Conservation (phyloP, 2,888 invertebrate genomes). For the Holacanthella duospinosa region DNA sequence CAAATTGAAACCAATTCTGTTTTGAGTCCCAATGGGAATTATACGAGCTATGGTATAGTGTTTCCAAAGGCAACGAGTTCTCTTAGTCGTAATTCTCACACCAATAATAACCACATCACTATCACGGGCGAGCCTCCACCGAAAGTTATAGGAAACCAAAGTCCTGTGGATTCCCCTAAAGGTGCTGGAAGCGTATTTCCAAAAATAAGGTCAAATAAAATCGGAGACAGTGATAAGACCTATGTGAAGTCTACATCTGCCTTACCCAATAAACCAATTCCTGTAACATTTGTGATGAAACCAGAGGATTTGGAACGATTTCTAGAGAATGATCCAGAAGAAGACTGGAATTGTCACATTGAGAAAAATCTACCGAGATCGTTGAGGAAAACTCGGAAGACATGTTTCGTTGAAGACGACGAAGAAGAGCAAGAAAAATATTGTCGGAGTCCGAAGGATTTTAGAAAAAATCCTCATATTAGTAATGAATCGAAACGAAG, state of each 20-base stretch:
- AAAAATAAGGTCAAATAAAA: too few relatives aligned
- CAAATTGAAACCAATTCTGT: not conserved
- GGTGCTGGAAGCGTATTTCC: not conserved
- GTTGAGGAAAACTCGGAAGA: constrained; percentile 34
- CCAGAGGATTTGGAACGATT: constrained; percentile 6
- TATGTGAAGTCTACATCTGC: not conserved
- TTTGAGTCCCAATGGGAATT: not conserved
- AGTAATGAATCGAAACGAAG: not conserved
- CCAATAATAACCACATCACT: not conserved
- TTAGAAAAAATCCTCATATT: not conserved
- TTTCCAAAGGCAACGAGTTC: constrained; percentile 4
- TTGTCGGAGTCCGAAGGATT: constrained; percentile 6
- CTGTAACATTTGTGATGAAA: not conserved
- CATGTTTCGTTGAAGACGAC: constrained; percentile 32
- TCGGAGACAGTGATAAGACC: not conserved
- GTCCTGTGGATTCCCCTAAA: not conserved
- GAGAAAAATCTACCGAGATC: constrained; percentile 37
- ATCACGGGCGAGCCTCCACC: not conserved
- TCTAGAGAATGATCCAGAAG: constrained; percentile 16
- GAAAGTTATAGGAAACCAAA: not conserved
- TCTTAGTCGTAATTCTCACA: not conserved
- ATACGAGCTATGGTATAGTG: constrained; percentile 8
- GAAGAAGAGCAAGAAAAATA: constrained; percentile 12
- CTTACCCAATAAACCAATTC: not conserved
- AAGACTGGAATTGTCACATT: constrained; percentile 36